Conservation (phyloP, 2,113 vertebrate species). For the Cyphomyrus plagiostoma region DNA sequence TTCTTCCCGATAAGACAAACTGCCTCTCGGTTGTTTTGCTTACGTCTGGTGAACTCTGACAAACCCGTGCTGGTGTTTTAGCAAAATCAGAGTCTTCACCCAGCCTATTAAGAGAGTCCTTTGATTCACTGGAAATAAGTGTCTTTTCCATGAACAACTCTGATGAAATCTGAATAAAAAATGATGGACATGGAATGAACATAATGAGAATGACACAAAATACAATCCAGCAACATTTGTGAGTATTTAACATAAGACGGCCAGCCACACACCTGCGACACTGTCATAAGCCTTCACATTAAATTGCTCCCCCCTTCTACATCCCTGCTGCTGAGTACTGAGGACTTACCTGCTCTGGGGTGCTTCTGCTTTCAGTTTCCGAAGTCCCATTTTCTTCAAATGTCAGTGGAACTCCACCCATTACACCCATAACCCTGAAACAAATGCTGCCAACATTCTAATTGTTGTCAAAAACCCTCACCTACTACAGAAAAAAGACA, state of each 20-base stretch:
- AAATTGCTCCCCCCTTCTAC: not conserved
- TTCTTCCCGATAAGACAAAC: not conserved
- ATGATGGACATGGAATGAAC: constrained; percentile 14
- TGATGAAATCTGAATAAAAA: constrained; percentile 18
- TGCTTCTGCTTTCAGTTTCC: not conserved
- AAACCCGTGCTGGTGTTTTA: too few relatives aligned
- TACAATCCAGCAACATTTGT: constrained; percentile 16
- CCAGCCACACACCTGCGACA: not conserved
- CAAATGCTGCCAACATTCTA: not conserved
- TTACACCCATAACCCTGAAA: constrained; percentile 2
- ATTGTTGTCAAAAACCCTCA: not conserved
- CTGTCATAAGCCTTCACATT: not conserved
- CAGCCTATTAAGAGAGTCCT: not conserved
- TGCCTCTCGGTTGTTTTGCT: not conserved
- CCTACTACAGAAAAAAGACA: not conserved
- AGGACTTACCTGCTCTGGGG: not conserved
- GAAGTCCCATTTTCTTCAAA: not conserved
- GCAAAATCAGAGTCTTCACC: not conserved
- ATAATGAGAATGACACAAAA: not conserved
- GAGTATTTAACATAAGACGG: constrained; percentile 15
- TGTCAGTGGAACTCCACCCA: not conserved
- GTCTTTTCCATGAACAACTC: constrained; percentile 23
- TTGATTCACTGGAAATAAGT: constrained; percentile 26
- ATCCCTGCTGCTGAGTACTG: not conserved
- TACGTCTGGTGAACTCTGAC: not conserved